Base-by-base conservation (phyloP, 1,140 invertebrate species). In the Luehdorfia chinensis region DNA sequence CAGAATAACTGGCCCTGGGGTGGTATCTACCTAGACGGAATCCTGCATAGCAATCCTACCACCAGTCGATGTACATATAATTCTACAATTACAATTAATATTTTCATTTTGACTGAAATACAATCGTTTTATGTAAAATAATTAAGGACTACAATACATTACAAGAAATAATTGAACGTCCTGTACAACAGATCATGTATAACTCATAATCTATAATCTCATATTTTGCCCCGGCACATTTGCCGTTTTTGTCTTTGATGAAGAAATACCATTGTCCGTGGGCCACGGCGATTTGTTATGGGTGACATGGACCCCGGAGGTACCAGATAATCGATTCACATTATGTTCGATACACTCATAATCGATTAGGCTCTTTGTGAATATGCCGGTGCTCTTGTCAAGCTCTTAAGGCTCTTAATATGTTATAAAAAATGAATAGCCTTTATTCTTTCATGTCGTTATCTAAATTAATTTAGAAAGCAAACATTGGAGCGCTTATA, bases 221-320 rank as follows among this genome's bases (percentile, higher is more conserved):
- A 71, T 72, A 72, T 74, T 66, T 73, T 58, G 66, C 48, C 27
- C 34, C 60, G 52, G 45, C 53, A 59, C 47, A 55, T 60, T 62
- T 47, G 63, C 62, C 47, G 73, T 76, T 77, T 76, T 72, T 77
- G 70, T 75, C 58, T 50, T 48, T 72, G 74, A 77, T 74, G 71
- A 69, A 69, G 70, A 68, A 77, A 77, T 74, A 64, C 68, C 59
- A 73, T 75, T 73, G 70, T 74, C 63, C 51, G 50, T 28, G 58
- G 32, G 28, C 21, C 25, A 31, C 33, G 46, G 25, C 62, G 68
- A 72, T 76, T 73, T 56, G 65, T 63, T 47, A 60, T 41, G 61
- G 64, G 67, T 66, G 69, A 73, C 72, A 70, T 66, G 50, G 52
- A 30, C 47, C 52, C 51, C 13, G 33, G 36, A 53, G 31, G 37